Evolutionary conservation across 1,140 invertebrate species (phyloP), one percentile per base, ranked within the genome.

Genomic region (Zaprionus camerounensis): DNA sequence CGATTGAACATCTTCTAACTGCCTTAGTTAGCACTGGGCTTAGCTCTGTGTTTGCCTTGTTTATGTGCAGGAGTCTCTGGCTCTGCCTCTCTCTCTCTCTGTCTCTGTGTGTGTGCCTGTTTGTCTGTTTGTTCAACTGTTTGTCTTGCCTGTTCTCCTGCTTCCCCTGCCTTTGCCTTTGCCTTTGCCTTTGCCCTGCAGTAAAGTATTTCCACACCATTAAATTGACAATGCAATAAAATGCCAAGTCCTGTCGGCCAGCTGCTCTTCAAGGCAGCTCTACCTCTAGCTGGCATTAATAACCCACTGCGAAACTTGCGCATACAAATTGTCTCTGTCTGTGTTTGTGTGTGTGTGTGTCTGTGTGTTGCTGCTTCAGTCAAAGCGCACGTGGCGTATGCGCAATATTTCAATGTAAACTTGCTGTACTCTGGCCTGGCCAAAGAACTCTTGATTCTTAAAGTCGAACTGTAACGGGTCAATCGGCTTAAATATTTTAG

Each of bases 181-280:
- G n/a, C 61, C 36, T 41, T 55, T 34, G 61, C 58, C 20, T 46
- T 41, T 69, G 41, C 26, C 38, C 17, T 69, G 51, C 61, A 58
- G 85, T 80, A 90, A 85, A 84, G 71, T 82, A 90, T 88, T 88
- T 88, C 85, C 85, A 85, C 85, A 85, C 85, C 85, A 88, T 88
- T 88, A 88, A 88, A 88, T 88, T 88, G 85, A 91, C 85, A 88
- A 82, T 90, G 86, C 87, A 85, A 88, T 90, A 88, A 88, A 88
- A 91, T 81, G 76, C 75, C 81, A 71, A 73, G 63, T 58, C 63
- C 58, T 57, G 51, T 66, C 76, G 81, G 58, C 53, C 84, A 87
- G 82, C 69, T 78, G 68, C 66, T 70, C 55, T 49, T 46, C 22
- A 69, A 49, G 71, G 74, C 28, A 31, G 7, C 28, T 7, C 26